A percentile compares a stretch with the other conserved stretches of the same genome.
These are phyloP conservation scores for Alcis repandata DNA, from an alignment of 2,888 invertebrate genomes.

Conservation along the genomic window DNA sequence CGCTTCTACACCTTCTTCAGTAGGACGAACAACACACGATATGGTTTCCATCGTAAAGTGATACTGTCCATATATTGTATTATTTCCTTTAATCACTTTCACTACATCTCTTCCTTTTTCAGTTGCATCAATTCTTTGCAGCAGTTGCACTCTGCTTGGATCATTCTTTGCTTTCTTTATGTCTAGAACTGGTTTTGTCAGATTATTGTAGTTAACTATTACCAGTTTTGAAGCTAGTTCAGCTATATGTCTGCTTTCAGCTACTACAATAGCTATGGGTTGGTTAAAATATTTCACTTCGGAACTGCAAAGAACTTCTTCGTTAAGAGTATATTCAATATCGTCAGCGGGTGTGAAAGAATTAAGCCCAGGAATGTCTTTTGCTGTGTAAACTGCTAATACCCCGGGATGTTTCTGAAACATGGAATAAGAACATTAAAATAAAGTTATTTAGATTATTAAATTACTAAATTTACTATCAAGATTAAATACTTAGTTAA, in stretches of 20 bases:
- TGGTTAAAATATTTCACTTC: constrained; percentile 88
- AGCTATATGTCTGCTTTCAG: constrained; percentile 82
- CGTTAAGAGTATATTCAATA: constrained; percentile 46
- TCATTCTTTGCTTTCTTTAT: constrained; percentile 36
- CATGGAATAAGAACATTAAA: constrained; percentile 1
- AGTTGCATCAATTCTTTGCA: constrained; percentile 24
- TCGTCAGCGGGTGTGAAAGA: constrained; percentile 67
- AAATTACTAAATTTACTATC: too few relatives aligned
- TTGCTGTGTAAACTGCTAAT: constrained; percentile 87
- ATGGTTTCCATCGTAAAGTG: constrained; percentile 90
- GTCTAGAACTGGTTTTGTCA: constrained; percentile 54
- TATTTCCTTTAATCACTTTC: constrained; percentile 45
- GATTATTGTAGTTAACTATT: constrained; percentile 79
- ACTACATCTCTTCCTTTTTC: constrained; percentile 33
- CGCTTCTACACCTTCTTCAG: constrained; percentile 88
- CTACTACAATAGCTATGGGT: constrained; percentile 89
- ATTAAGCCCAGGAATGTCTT: constrained; percentile 90
- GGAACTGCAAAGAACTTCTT: constrained; percentile 82
- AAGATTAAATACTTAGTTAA: too few relatives aligned
- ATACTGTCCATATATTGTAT: constrained; percentile 80
- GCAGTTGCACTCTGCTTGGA: constrained; percentile 22
- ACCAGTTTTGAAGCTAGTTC: constrained; percentile 85
- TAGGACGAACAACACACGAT: constrained; percentile 85
- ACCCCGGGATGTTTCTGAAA: constrained; percentile 88
- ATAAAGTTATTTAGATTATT: too few relatives aligned